Conservation (phyloP, 2,113 vertebrate species). For the Tragelaphus buxtoni region DNA sequence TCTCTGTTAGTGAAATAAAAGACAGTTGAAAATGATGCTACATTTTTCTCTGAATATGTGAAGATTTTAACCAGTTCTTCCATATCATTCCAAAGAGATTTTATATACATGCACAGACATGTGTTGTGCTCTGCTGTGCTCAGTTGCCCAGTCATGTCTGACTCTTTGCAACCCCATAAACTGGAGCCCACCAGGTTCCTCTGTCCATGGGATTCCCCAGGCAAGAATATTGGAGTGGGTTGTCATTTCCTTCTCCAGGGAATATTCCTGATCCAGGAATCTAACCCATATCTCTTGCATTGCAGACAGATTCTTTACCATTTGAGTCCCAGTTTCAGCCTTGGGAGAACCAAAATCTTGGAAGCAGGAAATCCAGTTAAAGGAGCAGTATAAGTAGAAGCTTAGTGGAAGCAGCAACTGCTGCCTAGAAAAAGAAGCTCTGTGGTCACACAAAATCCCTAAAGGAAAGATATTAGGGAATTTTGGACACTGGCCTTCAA, state of each 20-base stretch:
- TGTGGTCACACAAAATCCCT: background rate
- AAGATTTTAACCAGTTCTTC: background rate
- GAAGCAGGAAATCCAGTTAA: background rate
- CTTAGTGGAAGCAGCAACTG: background rate
- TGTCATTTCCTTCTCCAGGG: background rate
- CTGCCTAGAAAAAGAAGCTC: background rate
- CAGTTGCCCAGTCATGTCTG: background rate
- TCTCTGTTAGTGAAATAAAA: background rate
- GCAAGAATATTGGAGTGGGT: background rate
- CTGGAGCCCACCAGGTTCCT: background rate
- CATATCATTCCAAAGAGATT: background rate
- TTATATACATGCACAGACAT: background rate
- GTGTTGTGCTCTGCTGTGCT: background rate
- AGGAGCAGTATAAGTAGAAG: background rate
- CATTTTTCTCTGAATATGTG: background rate
- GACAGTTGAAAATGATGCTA: background rate
- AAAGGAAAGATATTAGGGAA: background rate
- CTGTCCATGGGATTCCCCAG: background rate
- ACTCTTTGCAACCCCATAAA: background rate
- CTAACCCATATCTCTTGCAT: background rate
- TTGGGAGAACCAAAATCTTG: background rate
- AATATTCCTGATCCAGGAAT: background rate
- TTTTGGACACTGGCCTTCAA: background rate
- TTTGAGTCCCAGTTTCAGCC: background rate
- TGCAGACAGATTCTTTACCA: background rate